Evolutionary conservation across 2,113 vertebrate species (phyloP).

Genomic region (Ginglymostoma cirratum): DNA sequence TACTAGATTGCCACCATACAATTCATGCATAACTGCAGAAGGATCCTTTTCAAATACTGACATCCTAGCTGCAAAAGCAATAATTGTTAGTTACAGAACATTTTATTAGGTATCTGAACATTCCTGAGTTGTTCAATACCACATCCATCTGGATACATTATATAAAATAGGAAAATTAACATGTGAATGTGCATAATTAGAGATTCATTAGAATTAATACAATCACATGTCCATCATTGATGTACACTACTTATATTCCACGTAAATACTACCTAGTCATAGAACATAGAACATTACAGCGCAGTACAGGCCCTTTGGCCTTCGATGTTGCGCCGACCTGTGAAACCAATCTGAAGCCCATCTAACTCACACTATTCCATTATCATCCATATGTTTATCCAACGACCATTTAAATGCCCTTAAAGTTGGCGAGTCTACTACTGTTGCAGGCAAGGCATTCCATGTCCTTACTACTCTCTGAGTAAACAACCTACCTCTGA

Average conservation of each 20-base stretch:
- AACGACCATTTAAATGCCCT: too few relatives aligned
- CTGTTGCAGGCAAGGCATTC: too few relatives aligned
- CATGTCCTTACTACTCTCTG: too few relatives aligned
- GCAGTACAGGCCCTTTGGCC: too few relatives aligned
- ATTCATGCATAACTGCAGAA: slow-evolving; percentile 53
- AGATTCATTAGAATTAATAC: neutral
- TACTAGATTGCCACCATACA: slow-evolving; percentile 54
- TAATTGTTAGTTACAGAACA: neutral
- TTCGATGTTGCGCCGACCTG: too few relatives aligned
- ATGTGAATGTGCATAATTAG: neutral
- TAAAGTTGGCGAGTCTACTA: too few relatives aligned
- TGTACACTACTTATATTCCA: neutral
- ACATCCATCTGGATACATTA: neutral
- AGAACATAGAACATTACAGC: too few relatives aligned
- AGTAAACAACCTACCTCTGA: too few relatives aligned
- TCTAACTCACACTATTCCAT: too few relatives aligned
- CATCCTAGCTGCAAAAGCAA: slow-evolving; percentile 49
- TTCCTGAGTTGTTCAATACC: neutral
- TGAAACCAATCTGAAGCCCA: too few relatives aligned
- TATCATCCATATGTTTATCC: too few relatives aligned
- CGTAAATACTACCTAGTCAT: neutral
- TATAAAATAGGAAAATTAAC: neutral
- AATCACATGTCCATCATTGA: neutral
- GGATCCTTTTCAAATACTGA: slow-evolving; percentile 53
- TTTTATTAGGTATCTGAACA: neutral